Evolutionary conservation across 2,113 vertebrate genomes (phyloP).

Genomic region (Zapornia atra): DNA sequence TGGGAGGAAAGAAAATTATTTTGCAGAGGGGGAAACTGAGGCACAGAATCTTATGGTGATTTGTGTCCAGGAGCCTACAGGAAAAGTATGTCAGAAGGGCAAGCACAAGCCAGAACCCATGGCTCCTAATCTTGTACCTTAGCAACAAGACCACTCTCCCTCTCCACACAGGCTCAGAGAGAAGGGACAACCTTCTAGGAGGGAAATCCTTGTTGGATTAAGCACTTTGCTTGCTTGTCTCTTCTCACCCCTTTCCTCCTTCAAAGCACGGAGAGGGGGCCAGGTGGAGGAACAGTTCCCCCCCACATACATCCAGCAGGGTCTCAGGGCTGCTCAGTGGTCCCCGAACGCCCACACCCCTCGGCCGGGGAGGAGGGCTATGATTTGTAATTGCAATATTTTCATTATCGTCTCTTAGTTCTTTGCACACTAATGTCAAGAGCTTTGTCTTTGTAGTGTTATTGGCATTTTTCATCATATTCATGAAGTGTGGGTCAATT

Average conservation of each 20-base stretch:
- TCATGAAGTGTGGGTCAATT: conserved; percentile 89
- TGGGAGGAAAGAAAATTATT: not conserved
- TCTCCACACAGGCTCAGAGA: not conserved
- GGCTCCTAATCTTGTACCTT: not conserved
- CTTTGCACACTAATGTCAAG: conserved; percentile 83
- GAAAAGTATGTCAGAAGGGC: not conserved
- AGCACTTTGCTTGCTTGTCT: not conserved
- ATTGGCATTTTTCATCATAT: conserved; percentile 92
- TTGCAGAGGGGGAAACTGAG: conserved; percentile 1
- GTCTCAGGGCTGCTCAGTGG: not conserved
- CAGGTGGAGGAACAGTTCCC: accelerated
- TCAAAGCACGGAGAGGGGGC: not conserved
- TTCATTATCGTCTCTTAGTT: conserved; percentile 82
- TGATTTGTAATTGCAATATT: conserved; percentile 83
- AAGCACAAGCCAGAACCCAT: not conserved
- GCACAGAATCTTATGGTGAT: not conserved
- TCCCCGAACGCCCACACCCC: not conserved
- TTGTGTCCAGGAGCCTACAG: not conserved
- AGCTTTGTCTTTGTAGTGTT: conserved; percentile 87
- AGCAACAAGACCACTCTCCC: not conserved
- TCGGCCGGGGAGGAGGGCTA: conserved; percentile 56
- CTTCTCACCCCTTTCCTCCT: not conserved
- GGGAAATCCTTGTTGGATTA: not conserved
- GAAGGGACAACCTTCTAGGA: not conserved
- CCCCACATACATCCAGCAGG: not conserved